Base-by-base conservation (phyloP, 2,797 vertebrate species). In the Schizothorax lantsangensis region DNA sequence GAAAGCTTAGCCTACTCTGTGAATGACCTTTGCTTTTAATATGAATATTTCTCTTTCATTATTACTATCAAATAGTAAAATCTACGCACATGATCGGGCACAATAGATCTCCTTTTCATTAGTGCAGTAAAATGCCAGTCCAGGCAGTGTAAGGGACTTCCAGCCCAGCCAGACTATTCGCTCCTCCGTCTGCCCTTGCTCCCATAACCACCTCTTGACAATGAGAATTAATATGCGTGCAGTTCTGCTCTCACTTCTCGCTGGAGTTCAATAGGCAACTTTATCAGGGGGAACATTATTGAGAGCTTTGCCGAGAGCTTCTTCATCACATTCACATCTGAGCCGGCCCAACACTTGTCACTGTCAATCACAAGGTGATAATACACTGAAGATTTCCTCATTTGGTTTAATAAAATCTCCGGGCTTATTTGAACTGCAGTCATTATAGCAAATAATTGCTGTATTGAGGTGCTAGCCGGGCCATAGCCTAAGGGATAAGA, bases 351-450 rank as follows among this genome's bases (percentile, higher is more conserved):
- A 97, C 97, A 97, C 97, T 98, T 97, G 97, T 98, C 97, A 98
- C 97, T 98, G 98, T 98, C 98, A 98, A 98, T 99, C 98, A 99
- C 96, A 93, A 95, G 93, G 96, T 96, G 97, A 98, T 99, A 98
- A 99, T 97, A 97, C 97, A 97, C 96, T 96, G 95, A 97, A 97
- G 97, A 98, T 97, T 98, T 97, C 97, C 97, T 98, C 97, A 98
- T 99, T 99, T 98, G 97, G 97, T 98, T 98, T 99, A 98, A 99
- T 99, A 98, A 98, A 99, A 98, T 98, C 97, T 98, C 96, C 93
- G 94, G 97, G 97, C 97, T 98, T 98, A 98, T 99, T 98, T 97
- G 96, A 96, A 97, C 96, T 94, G 97, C 97, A 97, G 96, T 98
- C 97, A 97, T 98, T 98, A 98, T 96, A 97, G 96, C 97, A 94